These are phyloP conservation scores for Zoanthus solanderi DNA, from an alignment of 92 coral and sea anemone genomes.

Conservation along the genomic window DNA sequence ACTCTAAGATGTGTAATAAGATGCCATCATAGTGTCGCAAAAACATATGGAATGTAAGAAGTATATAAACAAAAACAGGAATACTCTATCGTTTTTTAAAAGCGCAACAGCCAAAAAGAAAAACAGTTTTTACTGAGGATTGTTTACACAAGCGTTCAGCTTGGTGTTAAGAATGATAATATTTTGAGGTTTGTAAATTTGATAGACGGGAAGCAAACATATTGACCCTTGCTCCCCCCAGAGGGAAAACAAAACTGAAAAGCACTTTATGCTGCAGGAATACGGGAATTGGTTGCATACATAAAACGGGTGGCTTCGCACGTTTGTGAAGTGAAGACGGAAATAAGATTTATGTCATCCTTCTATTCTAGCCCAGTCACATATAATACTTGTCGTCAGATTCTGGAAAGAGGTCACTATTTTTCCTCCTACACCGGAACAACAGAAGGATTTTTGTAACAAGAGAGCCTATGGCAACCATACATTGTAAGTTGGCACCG, in stretches of 20 bases:
- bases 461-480: constrained; percentile 10
- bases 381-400: background rate
- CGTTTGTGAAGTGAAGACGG: background rate
- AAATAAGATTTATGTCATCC: constrained; percentile 20
- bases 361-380: background rate
- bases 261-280: background rate
- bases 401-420: constrained; percentile 21
- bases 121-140: background rate
- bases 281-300: background rate
- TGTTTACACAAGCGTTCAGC: constrained; percentile 27
- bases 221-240: background rate
- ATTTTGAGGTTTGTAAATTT: background rate
- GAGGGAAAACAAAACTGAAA: background rate
- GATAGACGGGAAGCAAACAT: background rate
- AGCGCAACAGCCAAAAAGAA: background rate
- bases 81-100: background rate
- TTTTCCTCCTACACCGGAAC: background rate
- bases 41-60: background rate
- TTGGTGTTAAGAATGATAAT: background rate
- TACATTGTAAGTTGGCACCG: constrained; percentile 26
- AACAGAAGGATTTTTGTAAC: constrained; percentile 19
- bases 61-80: background rate
- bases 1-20: too few relatives aligned
- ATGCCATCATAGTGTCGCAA: too few relatives aligned
- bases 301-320: background rate